These are phyloP conservation scores for Meloidogyne hapla DNA, from an alignment of 1,140 invertebrate genomes.

Conservation along the genomic window DNA sequence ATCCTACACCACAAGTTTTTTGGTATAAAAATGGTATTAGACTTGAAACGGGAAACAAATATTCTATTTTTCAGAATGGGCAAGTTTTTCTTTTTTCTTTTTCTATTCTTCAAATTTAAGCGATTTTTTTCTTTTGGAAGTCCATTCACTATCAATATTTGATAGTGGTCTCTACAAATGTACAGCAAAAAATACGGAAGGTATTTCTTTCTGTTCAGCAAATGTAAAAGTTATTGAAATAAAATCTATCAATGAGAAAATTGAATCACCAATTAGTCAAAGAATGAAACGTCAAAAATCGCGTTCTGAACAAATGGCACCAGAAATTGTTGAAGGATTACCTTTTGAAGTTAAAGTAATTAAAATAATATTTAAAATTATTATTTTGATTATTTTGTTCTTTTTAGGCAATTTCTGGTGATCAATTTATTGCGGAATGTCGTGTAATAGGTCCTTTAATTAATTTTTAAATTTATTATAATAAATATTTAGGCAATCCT, in stretches of 20 bases:
- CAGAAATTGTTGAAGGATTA: slow-evolving; percentile 58
- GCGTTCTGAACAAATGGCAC: slow-evolving; percentile 50
- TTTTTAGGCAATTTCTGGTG: slow-evolving; percentile 16
- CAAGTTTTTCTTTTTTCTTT: background rate
- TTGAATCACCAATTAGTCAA: slow-evolving; percentile 42
- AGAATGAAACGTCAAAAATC: slow-evolving; percentile 9
- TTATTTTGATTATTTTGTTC: background rate
- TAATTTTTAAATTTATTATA: background rate
- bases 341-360: slow-evolving; percentile 47
- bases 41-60: slow-evolving; percentile 63
- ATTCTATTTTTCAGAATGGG: slow-evolving; percentile 62
- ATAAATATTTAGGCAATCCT: slow-evolving; percentile 34
- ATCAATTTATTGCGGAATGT: background rate
- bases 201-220: slow-evolving; percentile 54
- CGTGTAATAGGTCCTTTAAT: background rate
- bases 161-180: slow-evolving; percentile 63
- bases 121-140: slow-evolving; percentile 63
- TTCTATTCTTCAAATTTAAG: background rate
- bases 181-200: slow-evolving; percentile 58
- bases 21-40: slow-evolving; percentile 62
- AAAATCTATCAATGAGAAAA: slow-evolving; percentile 12
- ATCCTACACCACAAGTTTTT: slow-evolving; percentile 52
- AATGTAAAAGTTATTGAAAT: slow-evolving; percentile 46
- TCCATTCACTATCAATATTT: slow-evolving; percentile 54
- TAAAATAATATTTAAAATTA: slow-evolving; percentile 17